Base-by-base conservation (phyloP, 2,113 vertebrate species). In the Clarias batrachus region DNA sequence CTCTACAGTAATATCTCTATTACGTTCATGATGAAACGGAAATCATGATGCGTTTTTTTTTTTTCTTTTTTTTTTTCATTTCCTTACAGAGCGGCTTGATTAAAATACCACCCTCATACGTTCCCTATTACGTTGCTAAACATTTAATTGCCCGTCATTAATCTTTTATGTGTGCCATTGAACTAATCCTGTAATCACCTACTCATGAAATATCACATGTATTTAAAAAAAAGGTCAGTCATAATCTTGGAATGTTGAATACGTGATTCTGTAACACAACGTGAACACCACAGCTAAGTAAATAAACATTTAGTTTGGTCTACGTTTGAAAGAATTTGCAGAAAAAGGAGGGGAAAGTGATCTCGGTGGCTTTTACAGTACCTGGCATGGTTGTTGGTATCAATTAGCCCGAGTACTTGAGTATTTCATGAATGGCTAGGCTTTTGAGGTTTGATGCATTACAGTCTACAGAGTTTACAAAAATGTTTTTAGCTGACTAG, bases 81-180 rank as follows among this genome's bases (percentile, higher is more conserved):
- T 48, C n/a, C 17, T 59, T 71, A 33, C 27, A 41, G 21, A 33
- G 12, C 19, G 14, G 48, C 14, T 54, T 59, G 82, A 71, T 71
- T 59, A 59, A 73, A 83, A 83, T 73, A 83, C 5, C 68, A 27
- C 6, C 70, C 70, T 60, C 27, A 17, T 48, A 48, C 48, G 48
- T 41, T 60, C 27, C 54, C 30, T 62, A 16, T 74, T 41, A 37
- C 14, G 8, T 66, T 60, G 7, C 33, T 60, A 62, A 84, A 84
- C 68, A 57, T 84, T 48, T 60, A 71, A 73, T 73, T 8, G 66
- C n/a, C 27, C 30, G 14, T 30, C 54, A 73, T 73, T 83, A 84
- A 84, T 74, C 12, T 81, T 60, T 86, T 86, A 86, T 86, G 62
- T 23, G 7, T 86, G 77, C 54, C 63, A 73, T 48, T 81, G 27